Evolutionary conservation across 2,888 invertebrate genomes (phyloP).

Genomic region (Chironomus tentans): DNA sequence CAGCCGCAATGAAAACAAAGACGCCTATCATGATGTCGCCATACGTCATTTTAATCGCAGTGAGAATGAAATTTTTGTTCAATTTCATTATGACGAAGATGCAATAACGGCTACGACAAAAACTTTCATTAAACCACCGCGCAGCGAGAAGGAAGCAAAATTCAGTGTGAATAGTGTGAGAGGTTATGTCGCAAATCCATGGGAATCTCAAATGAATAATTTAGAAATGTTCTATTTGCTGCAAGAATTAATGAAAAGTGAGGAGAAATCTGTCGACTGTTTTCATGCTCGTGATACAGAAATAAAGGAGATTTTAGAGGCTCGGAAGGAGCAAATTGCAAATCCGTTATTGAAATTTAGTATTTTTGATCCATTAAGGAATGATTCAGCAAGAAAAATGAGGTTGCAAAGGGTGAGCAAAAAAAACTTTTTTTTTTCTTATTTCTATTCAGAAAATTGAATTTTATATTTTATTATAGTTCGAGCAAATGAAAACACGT

Average conservation of each 20-base stretch:
- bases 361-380: constrained; percentile 49
- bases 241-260: constrained; percentile 52
- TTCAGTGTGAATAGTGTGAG: constrained; percentile 55
- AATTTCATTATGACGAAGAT: constrained; percentile 39
- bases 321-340: constrained; percentile 43
- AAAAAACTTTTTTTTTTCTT: background rate
- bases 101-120: constrained; percentile 45
- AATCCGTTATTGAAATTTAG: constrained; percentile 46
- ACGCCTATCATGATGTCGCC: constrained; percentile 54
- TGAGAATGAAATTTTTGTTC: constrained; percentile 44
- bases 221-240: constrained; percentile 55
- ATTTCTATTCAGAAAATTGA: too few relatives aligned
- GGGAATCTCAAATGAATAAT: constrained; percentile 49
- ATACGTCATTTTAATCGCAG: constrained; percentile 53
- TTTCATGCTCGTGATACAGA: constrained; percentile 43
- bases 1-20: constrained; percentile 47
- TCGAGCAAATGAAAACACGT: constrained; percentile 36
- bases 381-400: constrained; percentile 43
- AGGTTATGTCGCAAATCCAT: constrained; percentile 59
- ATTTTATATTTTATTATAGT: constrained; percentile 30
- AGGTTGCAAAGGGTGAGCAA: constrained; percentile 45
- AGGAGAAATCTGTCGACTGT: constrained; percentile 49
- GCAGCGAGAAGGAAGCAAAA: constrained; percentile 55
- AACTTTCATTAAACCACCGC: constrained; percentile 57
- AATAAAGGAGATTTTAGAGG: constrained; percentile 43